Conservation (phyloP, 1,140 invertebrate genomes). For the Drosophila subobscura region DNA sequence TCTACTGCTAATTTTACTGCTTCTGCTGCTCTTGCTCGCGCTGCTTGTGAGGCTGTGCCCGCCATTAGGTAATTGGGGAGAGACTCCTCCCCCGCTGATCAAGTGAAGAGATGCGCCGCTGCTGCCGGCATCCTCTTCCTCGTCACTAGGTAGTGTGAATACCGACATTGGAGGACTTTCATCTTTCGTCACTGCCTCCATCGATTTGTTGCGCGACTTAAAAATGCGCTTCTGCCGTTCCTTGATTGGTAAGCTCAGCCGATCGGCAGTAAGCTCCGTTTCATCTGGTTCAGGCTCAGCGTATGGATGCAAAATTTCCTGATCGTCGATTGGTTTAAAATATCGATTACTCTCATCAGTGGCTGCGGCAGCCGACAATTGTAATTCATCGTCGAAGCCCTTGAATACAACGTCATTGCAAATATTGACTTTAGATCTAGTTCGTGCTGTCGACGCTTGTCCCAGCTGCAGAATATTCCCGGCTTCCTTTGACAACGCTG, state of each 20-base stretch:
- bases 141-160: neutral
- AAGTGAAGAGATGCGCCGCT: too few species aligned
- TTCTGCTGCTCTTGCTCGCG: conserved; percentile 3
- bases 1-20: neutral
- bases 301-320: neutral
- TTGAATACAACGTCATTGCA: conserved; percentile 23
- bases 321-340: neutral
- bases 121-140: conserved; percentile 7
- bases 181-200: neutral
- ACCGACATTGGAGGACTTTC: neutral
- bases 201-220: conserved; percentile 71
- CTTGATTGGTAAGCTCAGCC: conserved; percentile 65
- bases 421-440: neutral
- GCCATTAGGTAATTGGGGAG: conserved; percentile 10
- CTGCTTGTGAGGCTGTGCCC: neutral
- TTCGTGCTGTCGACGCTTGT: neutral
- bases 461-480: too few species aligned
- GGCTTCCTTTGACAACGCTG: too few species aligned
- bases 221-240: conserved; percentile 79
- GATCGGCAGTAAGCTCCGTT: conserved; percentile 2
- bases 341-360: neutral
- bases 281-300: neutral
- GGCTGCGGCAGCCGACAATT: neutral
- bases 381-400: conserved; percentile 31
- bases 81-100: neutral